These are phyloP conservation scores for Vultur gryphus DNA, from an alignment of 2,797 vertebrate genomes.

Conservation along the genomic window DNA sequence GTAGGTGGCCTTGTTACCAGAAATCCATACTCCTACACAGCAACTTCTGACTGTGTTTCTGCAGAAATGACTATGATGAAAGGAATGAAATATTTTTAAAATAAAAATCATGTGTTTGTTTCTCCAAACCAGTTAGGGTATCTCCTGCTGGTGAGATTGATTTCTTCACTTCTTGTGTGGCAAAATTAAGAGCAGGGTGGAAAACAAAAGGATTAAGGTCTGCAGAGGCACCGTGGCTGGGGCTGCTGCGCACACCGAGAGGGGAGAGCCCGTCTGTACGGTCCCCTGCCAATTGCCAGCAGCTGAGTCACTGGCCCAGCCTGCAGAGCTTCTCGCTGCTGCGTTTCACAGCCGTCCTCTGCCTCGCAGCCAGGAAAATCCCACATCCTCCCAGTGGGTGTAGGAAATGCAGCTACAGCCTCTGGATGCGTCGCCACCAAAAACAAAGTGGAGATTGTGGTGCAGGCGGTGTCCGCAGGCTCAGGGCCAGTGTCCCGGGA, in stretches of 20 bases:
- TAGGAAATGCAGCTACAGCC: not conserved
- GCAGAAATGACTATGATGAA: slow-evolving; percentile 81
- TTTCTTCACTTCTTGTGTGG: not conserved
- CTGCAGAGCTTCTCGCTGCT: not conserved
- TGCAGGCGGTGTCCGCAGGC: rapidly evolving
- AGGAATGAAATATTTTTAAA: slow-evolving; percentile 60
- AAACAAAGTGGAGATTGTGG: slow-evolving; percentile 16
- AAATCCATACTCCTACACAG: slow-evolving; percentile 73
- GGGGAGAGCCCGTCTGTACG: not conserved
- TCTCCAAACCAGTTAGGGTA: slow-evolving; percentile 55
- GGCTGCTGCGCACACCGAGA: not conserved
- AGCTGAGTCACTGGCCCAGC: slow-evolving; percentile 20
- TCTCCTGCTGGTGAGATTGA: not conserved
- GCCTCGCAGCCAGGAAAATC: slow-evolving; percentile 45
- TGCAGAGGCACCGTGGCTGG: not conserved
- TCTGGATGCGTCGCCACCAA: not conserved
- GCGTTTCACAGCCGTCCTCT: not conserved
- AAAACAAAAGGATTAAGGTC: slow-evolving; percentile 8
- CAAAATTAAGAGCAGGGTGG: not conserved
- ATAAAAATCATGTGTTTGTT: slow-evolving; percentile 67
- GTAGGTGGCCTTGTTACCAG: slow-evolving; percentile 80
- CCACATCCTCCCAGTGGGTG: slow-evolving; percentile 46
- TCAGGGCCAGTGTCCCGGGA: not conserved
- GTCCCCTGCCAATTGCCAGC: not conserved
- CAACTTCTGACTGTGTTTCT: slow-evolving; percentile 67